Percentiles rank a stretch among this genome's conserved stretches.
Conservation (phyloP, 37 sponge, comb jelly and placozoan species). For the Beroe ovata region DNA sequence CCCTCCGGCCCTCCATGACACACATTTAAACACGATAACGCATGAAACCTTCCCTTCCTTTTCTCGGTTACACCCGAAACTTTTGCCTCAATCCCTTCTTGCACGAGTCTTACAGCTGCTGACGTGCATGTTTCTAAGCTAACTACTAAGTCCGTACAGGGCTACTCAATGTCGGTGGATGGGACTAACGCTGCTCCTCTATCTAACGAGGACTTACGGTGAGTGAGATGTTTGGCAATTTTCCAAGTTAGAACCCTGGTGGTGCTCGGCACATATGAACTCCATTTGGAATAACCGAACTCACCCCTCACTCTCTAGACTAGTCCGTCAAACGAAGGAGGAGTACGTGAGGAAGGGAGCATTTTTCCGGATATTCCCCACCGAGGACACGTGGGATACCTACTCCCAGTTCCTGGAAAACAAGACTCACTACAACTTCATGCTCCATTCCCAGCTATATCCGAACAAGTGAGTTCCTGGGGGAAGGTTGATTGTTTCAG, state of each 20-base stretch:
- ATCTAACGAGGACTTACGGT: conserved; percentile 39
- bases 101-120: no score
- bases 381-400: conserved; percentile 74
- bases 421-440: conserved; percentile 69
- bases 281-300: no score
- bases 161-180: conserved; percentile 25
- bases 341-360: conserved; percentile 76
- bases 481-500: no score
- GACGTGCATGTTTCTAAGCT: not conserved
- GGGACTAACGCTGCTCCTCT: conserved; percentile 42
- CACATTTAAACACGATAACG: no score
- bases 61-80: no score
- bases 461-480: conserved; percentile 73
- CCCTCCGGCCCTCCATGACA: no score
- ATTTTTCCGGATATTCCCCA: conserved; percentile 78
- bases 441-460: conserved; percentile 73
- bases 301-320: no score
- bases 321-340: conserved; percentile 70
- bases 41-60: no score
- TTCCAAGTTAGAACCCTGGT: no score
- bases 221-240: no score
- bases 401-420: conserved; percentile 73
- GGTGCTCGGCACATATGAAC: no score
- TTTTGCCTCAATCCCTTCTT: no score
- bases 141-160: not conserved